Conservation (phyloP, 2,888 invertebrate species). For the Escarpia spicata region DNA sequence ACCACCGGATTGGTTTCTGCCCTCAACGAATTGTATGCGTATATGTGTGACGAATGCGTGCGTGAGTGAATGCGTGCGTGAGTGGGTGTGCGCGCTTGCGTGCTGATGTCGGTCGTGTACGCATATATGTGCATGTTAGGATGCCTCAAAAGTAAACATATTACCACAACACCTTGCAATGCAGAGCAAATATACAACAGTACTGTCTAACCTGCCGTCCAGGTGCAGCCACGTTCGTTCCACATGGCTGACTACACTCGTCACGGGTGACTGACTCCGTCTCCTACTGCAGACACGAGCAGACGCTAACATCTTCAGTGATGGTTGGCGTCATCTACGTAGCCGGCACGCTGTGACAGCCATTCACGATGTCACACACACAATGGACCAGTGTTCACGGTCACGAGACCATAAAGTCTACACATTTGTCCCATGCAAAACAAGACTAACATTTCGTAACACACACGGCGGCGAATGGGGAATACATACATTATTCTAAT, state of each 20-base stretch:
- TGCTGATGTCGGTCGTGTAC: no score
- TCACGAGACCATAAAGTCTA: background rate
- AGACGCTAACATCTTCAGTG: background rate
- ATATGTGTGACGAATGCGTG: no score
- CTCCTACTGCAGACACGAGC: background rate
- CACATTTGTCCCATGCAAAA: background rate
- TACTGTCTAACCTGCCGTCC: background rate
- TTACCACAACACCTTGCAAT: no score
- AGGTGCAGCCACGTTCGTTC: background rate
- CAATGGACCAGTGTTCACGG: background rate
- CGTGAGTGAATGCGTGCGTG: no score
- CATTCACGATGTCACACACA: background rate
- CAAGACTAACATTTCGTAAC: background rate
- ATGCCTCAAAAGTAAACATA: no score
- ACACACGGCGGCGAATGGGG: background rate
- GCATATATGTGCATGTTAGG: no score
- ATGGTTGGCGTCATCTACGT: background rate
- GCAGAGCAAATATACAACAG: no score
- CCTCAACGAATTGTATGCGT: no score
- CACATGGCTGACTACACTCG: background rate
- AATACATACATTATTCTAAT: background rate
- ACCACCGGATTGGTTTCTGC: no score
- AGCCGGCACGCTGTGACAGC: background rate
- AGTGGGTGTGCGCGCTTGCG: no score
- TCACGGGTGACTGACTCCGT: constrained; percentile 3